phyloP scores from a whole-genome alignment of 2,113 vertebrate genomes.

The Tiliqua scincoides region DNA sequence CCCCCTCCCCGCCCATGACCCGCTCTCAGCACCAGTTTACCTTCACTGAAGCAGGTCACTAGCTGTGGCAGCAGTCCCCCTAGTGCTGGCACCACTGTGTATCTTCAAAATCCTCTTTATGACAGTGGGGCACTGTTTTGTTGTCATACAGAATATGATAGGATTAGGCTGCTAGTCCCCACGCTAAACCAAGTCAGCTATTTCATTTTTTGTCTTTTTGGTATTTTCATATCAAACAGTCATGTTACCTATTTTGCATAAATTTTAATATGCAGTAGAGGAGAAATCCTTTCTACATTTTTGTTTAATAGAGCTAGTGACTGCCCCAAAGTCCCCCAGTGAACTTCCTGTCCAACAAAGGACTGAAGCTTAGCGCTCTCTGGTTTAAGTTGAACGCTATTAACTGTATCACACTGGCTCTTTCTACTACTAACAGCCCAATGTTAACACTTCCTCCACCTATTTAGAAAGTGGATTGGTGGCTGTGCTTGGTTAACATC shows the following conservation, averaged over 20 bases:
- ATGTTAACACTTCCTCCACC: not conserved
- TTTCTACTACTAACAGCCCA: too few species aligned
- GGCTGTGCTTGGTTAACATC: not conserved
- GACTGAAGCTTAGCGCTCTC: not conserved
- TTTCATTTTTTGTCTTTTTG: not conserved
- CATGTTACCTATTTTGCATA: not conserved
- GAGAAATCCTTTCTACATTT: not conserved
- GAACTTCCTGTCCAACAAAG: not conserved
- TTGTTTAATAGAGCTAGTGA: not conserved
- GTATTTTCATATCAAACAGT: not conserved
- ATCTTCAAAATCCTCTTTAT: too few species aligned
- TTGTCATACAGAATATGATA: too few species aligned
- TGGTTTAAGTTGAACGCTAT: not conserved
- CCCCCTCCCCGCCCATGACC: too few species aligned
- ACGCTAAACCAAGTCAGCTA: too few species aligned
- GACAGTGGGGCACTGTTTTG: too few species aligned
- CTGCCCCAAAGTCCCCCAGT: not conserved
- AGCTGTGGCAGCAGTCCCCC: too few species aligned
- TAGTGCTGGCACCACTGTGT: too few species aligned
- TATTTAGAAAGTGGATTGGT: not conserved
- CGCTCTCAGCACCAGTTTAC: too few species aligned
- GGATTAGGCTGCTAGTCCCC: too few species aligned
- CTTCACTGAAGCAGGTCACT: too few species aligned
- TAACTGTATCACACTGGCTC: not conserved
- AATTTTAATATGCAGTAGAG: not conserved